Conservation (phyloP, 1,140 invertebrate species). For the Ceratosolen solmsi region DNA sequence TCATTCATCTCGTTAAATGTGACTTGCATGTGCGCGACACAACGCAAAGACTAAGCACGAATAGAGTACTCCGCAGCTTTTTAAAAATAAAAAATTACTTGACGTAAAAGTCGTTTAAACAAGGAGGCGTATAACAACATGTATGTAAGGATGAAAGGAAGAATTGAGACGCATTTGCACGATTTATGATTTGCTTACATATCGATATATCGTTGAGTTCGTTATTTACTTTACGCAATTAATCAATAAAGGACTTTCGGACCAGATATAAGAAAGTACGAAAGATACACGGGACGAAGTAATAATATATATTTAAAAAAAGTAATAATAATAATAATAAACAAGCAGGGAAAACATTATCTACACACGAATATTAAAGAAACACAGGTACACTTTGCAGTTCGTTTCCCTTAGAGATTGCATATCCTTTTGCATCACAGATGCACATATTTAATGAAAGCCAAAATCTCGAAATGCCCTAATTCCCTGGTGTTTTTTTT, state of each 20-base stretch:
- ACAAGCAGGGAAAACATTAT: constrained; percentile 26
- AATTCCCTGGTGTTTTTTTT: constrained; percentile 31
- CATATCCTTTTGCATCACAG: constrained; percentile 9
- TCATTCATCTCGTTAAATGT: neutral
- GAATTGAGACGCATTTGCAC: constrained; percentile 42
- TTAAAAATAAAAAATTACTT: constrained; percentile 40
- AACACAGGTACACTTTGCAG: constrained; percentile 44
- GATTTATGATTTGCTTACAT: constrained; percentile 33
- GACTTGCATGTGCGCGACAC: constrained; percentile 24
- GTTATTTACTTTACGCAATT: constrained; percentile 41
- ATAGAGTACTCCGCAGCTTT: constrained; percentile 5
- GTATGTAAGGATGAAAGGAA: constrained; percentile 31
- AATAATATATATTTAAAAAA: constrained; percentile 32
- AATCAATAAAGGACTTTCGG: constrained; percentile 35
- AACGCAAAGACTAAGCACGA: neutral
- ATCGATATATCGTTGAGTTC: constrained; percentile 35
- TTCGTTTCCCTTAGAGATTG: constrained; percentile 13
- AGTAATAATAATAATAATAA: constrained; percentile 22
- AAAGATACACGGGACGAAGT: constrained; percentile 22
- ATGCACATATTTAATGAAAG: constrained; percentile 24
- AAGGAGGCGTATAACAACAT: constrained; percentile 34
- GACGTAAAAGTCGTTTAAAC: constrained; percentile 21
- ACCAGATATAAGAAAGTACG: constrained; percentile 34
- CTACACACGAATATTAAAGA: constrained; percentile 30
- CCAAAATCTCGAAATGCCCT: constrained; percentile 23